These are phyloP conservation scores for Mastacembelus armatus DNA, from an alignment of 2,797 vertebrate species.

Conservation along the genomic window DNA sequence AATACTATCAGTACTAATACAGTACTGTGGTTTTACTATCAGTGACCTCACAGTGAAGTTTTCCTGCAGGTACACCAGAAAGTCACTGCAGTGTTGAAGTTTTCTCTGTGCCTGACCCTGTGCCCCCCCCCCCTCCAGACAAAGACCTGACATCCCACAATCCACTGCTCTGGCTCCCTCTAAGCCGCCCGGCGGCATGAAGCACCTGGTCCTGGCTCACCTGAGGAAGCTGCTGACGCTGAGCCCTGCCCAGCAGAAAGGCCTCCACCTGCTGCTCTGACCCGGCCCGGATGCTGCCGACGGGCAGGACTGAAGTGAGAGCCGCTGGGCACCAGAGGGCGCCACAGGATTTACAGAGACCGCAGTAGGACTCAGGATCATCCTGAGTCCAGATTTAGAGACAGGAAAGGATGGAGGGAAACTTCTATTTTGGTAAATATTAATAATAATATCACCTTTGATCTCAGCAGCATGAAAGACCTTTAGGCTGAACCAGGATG, in stretches of 20 bases:
- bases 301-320: not conserved
- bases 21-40: too few species aligned
- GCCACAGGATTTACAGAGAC: not conserved
- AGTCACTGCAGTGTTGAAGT: too few species aligned
- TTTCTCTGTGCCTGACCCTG: too few species aligned
- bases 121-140: not conserved
- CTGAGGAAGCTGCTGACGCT: constrained; percentile 59
- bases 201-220: constrained; percentile 51
- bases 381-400: not conserved
- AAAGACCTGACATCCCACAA: constrained; percentile 52
- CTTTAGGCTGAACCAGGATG: too few species aligned
- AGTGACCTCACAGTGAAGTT: too few species aligned
- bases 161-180: constrained; percentile 34
- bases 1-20: too few species aligned
- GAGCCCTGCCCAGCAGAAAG: constrained; percentile 27
- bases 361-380: not conserved
- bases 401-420: not conserved
- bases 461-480: not conserved
- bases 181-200: constrained; percentile 28
- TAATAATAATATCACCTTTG: too few species aligned
- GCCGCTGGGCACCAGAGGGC: constrained; percentile 23
- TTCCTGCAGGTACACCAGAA: too few species aligned
- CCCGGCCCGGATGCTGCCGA: not conserved
- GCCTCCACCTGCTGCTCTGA: constrained; percentile 36
- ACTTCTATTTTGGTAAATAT: not conserved